Conservation (phyloP, 2,888 invertebrate species). For the Metopia argyrocephala region DNA sequence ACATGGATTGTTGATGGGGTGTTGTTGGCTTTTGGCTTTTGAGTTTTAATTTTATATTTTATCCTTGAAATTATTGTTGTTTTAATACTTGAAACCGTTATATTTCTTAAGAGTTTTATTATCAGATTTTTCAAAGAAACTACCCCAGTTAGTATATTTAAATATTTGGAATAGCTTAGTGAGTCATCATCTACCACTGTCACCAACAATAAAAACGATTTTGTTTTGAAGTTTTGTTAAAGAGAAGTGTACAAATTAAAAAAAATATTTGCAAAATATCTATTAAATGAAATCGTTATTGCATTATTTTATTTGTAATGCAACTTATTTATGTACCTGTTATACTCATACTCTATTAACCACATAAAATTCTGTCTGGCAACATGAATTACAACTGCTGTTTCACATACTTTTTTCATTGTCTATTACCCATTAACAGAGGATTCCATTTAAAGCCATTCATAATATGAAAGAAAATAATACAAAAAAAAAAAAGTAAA, state of each 20-base stretch:
- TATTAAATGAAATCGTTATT: too few relatives aligned
- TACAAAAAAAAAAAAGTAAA: too few relatives aligned
- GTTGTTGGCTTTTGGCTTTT: slow-evolving; percentile 29
- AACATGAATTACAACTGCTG: slow-evolving; percentile 5
- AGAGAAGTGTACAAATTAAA: too few relatives aligned
- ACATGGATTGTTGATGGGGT: slow-evolving; percentile 37
- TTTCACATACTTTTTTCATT: slow-evolving; percentile 23
- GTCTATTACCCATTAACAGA: slow-evolving; percentile 1
- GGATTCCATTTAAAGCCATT: slow-evolving; percentile 29
- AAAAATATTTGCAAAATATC: too few relatives aligned
- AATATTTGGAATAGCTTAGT: too few relatives aligned
- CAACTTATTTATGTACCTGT: too few relatives aligned
- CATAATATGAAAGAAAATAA: slow-evolving; percentile 6
- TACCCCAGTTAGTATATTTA: too few relatives aligned
- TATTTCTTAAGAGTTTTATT: slow-evolving; percentile 46
- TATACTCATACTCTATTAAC: too few relatives aligned
- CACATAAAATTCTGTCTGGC: neutral
- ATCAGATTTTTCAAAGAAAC: slow-evolving; percentile 45
- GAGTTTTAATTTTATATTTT: slow-evolving; percentile 32
- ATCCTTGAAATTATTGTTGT: slow-evolving; percentile 49
- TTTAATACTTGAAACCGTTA: slow-evolving; percentile 47
- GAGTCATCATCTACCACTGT: too few relatives aligned
- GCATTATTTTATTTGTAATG: too few relatives aligned
- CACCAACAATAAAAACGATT: too few relatives aligned
- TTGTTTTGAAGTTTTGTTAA: too few relatives aligned